These are phyloP conservation scores for Brachionus manjavacas DNA, from an alignment of 1,140 invertebrate species.

Conservation along the genomic window DNA sequence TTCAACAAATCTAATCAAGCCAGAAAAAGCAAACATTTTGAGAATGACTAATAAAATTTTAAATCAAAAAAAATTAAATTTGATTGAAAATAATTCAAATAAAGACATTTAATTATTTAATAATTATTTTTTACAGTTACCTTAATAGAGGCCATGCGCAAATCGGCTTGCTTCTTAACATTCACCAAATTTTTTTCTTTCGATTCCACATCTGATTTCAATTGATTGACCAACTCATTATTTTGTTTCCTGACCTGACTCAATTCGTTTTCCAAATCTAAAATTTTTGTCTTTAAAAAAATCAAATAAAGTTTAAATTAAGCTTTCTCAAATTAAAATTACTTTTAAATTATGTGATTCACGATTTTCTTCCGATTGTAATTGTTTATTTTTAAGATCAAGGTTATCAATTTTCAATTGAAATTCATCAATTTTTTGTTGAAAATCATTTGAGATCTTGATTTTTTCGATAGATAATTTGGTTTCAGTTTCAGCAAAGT, in stretches of 20 bases:
- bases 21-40: no score
- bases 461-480: not conserved
- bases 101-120: not conserved
- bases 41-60: no score
- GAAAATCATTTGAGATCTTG: not conserved
- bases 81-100: not conserved
- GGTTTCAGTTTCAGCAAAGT: not conserved
- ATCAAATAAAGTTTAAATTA: not conserved
- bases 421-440: conserved; percentile 6
- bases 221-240: not conserved
- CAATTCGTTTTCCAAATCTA: not conserved
- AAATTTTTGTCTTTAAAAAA: not conserved
- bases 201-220: not conserved
- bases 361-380: not conserved
- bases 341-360: not conserved
- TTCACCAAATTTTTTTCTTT: not conserved
- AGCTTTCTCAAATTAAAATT: not conserved
- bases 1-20: no score
- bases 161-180: conserved; percentile 2
- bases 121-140: not conserved
- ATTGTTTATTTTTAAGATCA: not conserved
- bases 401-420: conserved; percentile 14
- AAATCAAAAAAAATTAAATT: no score
- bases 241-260: not conserved
- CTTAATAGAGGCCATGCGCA: conserved; percentile 4